These are phyloP conservation scores for Muscicapa adusta DNA, from an alignment of 2,113 vertebrate genomes.

Conservation along the genomic window DNA sequence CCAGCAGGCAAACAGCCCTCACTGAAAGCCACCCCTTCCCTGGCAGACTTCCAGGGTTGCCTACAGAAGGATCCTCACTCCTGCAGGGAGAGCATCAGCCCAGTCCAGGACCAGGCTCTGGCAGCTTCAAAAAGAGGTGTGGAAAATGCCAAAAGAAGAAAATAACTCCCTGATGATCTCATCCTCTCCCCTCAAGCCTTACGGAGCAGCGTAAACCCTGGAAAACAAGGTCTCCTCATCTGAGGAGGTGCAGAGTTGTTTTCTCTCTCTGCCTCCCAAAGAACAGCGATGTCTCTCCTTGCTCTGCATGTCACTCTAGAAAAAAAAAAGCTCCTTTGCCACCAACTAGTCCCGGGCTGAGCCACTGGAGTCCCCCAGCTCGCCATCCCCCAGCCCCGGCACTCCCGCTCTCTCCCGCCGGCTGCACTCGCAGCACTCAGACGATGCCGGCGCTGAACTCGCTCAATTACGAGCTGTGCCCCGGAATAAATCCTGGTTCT, in stretches of 20 bases:
- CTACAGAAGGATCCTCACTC: not conserved
- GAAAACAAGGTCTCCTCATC: not conserved
- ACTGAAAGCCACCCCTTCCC: not conserved
- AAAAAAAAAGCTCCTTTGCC: not conserved
- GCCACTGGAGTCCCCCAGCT: not conserved
- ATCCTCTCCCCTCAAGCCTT: not conserved
- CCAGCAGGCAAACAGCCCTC: not conserved
- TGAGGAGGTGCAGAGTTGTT: not conserved
- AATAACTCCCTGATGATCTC: not conserved
- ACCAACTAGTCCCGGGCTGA: rapidly evolving
- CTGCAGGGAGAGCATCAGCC: not conserved
- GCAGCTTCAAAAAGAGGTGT: not conserved
- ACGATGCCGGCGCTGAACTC: slow-evolving; percentile 34
- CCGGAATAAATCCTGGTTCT: slow-evolving; percentile 70
- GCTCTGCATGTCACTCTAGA: not conserved
- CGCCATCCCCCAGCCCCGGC: not conserved
- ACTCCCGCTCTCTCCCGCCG: not conserved
- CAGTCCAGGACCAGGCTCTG: not conserved
- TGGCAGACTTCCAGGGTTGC: not conserved
- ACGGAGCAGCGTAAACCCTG: not conserved
- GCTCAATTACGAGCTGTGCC: slow-evolving; percentile 52
- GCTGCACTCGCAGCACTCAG: not conserved
- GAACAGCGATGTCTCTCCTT: not conserved
- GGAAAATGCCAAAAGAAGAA: not conserved
- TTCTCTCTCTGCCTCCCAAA: not conserved